Conservation (phyloP, 2,888 invertebrate genomes). For the Allacma fusca region DNA sequence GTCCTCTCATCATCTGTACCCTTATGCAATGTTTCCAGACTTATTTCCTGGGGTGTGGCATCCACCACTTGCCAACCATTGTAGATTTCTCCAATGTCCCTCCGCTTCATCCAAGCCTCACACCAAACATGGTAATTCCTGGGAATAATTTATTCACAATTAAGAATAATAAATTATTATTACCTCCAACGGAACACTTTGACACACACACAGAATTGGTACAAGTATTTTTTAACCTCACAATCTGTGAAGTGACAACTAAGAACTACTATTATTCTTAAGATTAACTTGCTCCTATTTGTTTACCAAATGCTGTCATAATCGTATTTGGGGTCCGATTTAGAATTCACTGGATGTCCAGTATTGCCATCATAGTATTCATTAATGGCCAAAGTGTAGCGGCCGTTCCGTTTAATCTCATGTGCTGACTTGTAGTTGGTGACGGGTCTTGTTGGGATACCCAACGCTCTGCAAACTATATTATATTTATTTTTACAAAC, state of each 20-base stretch:
- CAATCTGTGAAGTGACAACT: too few species aligned
- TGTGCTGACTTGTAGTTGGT: slow-evolving; percentile 94
- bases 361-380: slow-evolving; percentile 85
- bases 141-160: slow-evolving; percentile 75
- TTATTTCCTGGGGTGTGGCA: slow-evolving; percentile 88
- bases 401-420: slow-evolving; percentile 89
- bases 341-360: slow-evolving; percentile 63
- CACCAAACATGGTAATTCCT: slow-evolving; percentile 98
- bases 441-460: slow-evolving; percentile 85
- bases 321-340: too few species aligned
- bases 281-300: too few species aligned
- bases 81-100: slow-evolving; percentile 76
- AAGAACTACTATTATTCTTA: too few species aligned
- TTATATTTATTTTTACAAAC: slow-evolving; percentile 87
- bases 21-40: slow-evolving; percentile 88
- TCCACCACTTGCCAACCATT: slow-evolving; percentile 95
- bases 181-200: slow-evolving; percentile 81
- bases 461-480: slow-evolving; percentile 84
- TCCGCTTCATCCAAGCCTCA: slow-evolving; percentile 91
- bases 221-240: too few species aligned
- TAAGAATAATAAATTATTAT: slow-evolving; percentile 81
- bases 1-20: slow-evolving; percentile 78
- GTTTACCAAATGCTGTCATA: too few species aligned
- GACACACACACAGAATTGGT: too few species aligned
- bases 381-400: slow-evolving; percentile 86